Conservation (phyloP, 2,888 invertebrate genomes). For the Eupelmus urozonus region DNA sequence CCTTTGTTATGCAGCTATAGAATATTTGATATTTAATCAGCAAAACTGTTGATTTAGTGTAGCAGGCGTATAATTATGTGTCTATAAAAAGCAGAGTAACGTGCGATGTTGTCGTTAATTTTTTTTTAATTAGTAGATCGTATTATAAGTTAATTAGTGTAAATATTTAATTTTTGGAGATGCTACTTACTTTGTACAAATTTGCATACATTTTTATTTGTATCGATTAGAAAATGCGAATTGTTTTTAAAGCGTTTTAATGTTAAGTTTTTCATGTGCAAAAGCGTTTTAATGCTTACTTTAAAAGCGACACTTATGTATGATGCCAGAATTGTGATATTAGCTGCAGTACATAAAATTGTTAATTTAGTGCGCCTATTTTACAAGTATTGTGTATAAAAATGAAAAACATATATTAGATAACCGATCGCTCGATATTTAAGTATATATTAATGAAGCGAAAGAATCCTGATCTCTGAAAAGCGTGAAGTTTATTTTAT, state of each 20-base stretch:
- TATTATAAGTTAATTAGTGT: slow-evolving; percentile 42
- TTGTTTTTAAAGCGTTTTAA: slow-evolving; percentile 22
- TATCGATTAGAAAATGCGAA: slow-evolving; percentile 20
- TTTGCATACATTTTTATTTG: slow-evolving; percentile 49
- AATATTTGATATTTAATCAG: slow-evolving; percentile 18
- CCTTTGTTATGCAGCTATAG: slow-evolving; percentile 48
- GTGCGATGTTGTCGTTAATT: slow-evolving; percentile 32
- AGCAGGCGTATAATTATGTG: slow-evolving; percentile 11
- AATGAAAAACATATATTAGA: slow-evolving; percentile 35
- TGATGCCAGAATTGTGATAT: slow-evolving; percentile 74
- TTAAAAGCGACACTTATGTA: slow-evolving; percentile 39
- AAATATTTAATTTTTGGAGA: slow-evolving; percentile 44
- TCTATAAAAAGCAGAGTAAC: slow-evolving; percentile 22
- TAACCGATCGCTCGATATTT: slow-evolving; percentile 40
- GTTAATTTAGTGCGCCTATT: slow-evolving; percentile 60
- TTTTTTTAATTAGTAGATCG: slow-evolving; percentile 21
- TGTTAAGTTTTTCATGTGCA: slow-evolving; percentile 54
- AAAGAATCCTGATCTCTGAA: slow-evolving; percentile 70
- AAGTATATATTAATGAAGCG: slow-evolving; percentile 40
- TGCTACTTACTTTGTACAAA: slow-evolving; percentile 54
- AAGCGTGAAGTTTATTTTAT: slow-evolving; percentile 72
- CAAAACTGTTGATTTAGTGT: not conserved
- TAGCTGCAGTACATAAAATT: slow-evolving; percentile 71
- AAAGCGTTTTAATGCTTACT: slow-evolving; percentile 39
- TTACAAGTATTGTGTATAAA: slow-evolving; percentile 44